Conservation (phyloP, 2,888 invertebrate genomes). For the Ptychoptera albimana region DNA sequence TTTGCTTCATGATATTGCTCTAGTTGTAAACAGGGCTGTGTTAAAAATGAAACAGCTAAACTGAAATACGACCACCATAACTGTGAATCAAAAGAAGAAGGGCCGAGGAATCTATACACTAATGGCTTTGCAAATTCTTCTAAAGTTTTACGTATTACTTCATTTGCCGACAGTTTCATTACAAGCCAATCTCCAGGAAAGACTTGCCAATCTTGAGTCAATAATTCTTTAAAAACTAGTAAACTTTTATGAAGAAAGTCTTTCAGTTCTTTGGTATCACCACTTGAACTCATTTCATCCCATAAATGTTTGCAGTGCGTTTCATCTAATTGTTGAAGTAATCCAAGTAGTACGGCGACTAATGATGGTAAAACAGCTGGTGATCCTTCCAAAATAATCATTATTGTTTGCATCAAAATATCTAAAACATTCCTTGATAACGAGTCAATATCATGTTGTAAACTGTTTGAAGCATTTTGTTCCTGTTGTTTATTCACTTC, state of each 20-base stretch:
- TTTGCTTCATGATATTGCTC: slow-evolving; percentile 71
- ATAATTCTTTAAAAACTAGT: slow-evolving; percentile 32
- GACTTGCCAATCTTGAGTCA: slow-evolving; percentile 29
- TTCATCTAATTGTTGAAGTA: slow-evolving; percentile 73
- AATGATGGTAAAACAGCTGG: slow-evolving; percentile 53
- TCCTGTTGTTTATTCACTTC: slow-evolving; percentile 35
- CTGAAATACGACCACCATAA: slow-evolving; percentile 66
- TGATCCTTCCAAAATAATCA: slow-evolving; percentile 64
- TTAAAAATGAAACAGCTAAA: slow-evolving; percentile 62
- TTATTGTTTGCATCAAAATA: slow-evolving; percentile 70
- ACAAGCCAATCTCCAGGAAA: slow-evolving; percentile 86
- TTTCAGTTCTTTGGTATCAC: slow-evolving; percentile 65
- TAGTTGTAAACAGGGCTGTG: slow-evolving; percentile 63
- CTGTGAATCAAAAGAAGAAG: slow-evolving; percentile 59
- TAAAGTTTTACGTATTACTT: slow-evolving; percentile 66
- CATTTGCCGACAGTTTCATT: slow-evolving; percentile 75
- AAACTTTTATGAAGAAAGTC: slow-evolving; percentile 75
- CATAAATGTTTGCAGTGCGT: slow-evolving; percentile 76
- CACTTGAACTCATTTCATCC: slow-evolving; percentile 54
- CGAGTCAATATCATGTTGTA: slow-evolving; percentile 66
- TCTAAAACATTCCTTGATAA: slow-evolving; percentile 66
- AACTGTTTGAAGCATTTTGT: slow-evolving; percentile 32
- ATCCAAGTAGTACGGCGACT: slow-evolving; percentile 72
- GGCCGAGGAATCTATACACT: slow-evolving; percentile 63
- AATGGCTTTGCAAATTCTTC: slow-evolving; percentile 81